These are phyloP conservation scores for Heliconius erato DNA, from an alignment of 2,888 invertebrate species.

Conservation along the genomic window DNA sequence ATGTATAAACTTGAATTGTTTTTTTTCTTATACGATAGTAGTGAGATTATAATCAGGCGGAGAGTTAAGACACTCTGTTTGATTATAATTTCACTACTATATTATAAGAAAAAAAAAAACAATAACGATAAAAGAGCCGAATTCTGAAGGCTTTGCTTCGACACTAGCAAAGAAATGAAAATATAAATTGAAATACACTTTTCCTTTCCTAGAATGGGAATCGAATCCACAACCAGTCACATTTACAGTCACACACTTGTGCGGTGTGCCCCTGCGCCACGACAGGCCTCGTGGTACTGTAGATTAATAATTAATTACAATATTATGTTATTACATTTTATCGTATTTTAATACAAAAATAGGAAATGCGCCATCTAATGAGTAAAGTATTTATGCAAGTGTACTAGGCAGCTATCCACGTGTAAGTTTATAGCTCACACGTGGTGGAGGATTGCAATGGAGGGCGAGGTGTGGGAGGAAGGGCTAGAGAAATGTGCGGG, in stretches of 20 bases:
- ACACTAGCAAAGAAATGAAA: too few relatives aligned
- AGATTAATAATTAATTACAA: background rate
- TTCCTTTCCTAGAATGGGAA: too few relatives aligned
- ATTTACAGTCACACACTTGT: too few relatives aligned
- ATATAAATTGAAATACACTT: too few relatives aligned
- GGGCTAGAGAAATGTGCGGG: conserved; percentile 69
- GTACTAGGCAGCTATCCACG: conserved; percentile 64
- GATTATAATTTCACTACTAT: too few relatives aligned
- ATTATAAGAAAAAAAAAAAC: too few relatives aligned
- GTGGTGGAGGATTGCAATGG: conserved; percentile 39
- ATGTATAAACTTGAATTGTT: background rate
- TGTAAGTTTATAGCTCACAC: conserved; percentile 66
- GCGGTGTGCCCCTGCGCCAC: too few relatives aligned
- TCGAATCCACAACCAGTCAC: too few relatives aligned
- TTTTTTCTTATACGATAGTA: background rate
- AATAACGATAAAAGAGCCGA: too few relatives aligned
- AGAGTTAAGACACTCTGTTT: too few relatives aligned
- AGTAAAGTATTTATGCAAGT: conserved; percentile 37
- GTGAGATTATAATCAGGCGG: background rate
- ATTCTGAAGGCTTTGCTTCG: background rate
- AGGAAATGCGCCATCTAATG: conserved; percentile 26
- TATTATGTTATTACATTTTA: conserved; percentile 1
- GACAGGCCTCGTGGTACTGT: background rate
- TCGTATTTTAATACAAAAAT: conserved; percentile 9
- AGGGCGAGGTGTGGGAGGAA: conserved; percentile 44